Conservation (phyloP, 2,797 vertebrate genomes). For the Aratinga solstitialis region DNA sequence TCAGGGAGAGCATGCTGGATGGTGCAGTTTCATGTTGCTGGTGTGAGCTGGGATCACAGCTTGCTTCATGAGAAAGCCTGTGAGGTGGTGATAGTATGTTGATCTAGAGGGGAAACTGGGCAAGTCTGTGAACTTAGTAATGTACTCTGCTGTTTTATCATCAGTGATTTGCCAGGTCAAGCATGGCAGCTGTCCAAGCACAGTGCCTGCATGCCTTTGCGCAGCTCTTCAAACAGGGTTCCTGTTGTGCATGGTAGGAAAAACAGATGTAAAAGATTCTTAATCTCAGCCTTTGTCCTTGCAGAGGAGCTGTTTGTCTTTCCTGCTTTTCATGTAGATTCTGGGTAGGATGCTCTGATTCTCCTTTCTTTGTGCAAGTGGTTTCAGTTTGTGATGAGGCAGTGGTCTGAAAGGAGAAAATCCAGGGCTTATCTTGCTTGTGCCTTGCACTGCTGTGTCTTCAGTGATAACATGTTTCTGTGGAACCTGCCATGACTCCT, state of each 20-base stretch:
- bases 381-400: background rate
- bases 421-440: fast-evolving
- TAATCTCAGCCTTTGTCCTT: background rate
- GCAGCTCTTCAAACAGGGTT: background rate
- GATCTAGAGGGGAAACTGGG: fast-evolving
- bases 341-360: background rate
- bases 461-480: background rate
- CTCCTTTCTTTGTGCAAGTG: fast-evolving
- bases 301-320: background rate
- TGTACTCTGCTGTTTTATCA: background rate
- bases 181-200: background rate
- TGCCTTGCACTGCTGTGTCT: background rate
- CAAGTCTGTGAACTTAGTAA: background rate
- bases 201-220: fast-evolving
- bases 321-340: fast-evolving
- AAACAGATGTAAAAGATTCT: background rate
- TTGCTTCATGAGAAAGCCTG: background rate
- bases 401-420: background rate
- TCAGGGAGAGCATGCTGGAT: background rate
- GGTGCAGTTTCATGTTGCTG: fast-evolving
- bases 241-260: background rate
- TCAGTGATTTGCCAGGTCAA: background rate
- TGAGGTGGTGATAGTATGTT: fast-evolving
- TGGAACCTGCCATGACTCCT: background rate
- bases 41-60: background rate